A percentile compares a stretch with the other conserved stretches of the same genome.
Conservation (phyloP, 2,113 vertebrate species). For the Eudyptes chrysolophus region DNA sequence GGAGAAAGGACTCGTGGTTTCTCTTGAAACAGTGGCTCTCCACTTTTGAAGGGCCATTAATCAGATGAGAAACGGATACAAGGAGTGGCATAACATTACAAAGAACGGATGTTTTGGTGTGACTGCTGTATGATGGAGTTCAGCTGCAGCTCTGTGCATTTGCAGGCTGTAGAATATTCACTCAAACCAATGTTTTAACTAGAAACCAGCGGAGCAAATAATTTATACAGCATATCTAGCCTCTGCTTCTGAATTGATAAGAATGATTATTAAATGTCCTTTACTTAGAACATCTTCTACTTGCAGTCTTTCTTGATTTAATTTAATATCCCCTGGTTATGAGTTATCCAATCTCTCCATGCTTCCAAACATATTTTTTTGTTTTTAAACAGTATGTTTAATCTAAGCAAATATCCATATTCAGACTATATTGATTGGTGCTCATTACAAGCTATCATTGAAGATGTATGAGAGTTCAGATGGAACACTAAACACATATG, state of each 20-base stretch:
- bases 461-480: neutral
- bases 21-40: neutral
- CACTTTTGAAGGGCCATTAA: neutral
- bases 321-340: neutral
- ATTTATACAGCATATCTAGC: neutral
- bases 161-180: neutral
- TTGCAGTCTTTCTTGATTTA: neutral
- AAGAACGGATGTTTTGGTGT: neutral
- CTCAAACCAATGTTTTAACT: neutral
- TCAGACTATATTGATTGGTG: neutral
- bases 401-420: neutral
- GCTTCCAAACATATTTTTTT: neutral
- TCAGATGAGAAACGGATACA: neutral
- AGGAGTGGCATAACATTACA: neutral
- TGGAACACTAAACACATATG: neutral
- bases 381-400: neutral
- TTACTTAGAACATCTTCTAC: neutral
- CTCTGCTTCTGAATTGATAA: neutral
- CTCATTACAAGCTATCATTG: neutral
- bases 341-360: neutral
- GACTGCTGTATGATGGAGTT: neutral
- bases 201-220: neutral
- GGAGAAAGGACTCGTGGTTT: neutral
- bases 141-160: neutral
- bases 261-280: neutral